phyloP scores from a whole-genome alignment of 2,113 vertebrate species.

The Catharus minimus region DNA sequence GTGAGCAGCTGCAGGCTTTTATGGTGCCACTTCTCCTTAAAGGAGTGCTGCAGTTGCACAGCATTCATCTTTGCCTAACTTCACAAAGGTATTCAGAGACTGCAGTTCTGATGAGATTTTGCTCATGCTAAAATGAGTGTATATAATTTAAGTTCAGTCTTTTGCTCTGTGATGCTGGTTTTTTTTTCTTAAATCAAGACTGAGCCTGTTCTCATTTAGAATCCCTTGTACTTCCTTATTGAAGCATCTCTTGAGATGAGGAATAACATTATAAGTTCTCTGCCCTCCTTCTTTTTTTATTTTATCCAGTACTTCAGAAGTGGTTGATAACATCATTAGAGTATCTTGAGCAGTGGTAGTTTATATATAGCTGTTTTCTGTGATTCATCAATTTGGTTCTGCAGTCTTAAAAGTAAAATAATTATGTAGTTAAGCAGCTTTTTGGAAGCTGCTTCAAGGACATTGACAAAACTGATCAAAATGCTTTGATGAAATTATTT shows the following conservation, averaged over 20 bases:
- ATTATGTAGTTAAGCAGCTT: neutral
- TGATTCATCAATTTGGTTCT: neutral
- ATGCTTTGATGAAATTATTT: neutral
- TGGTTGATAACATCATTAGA: neutral
- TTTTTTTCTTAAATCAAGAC: neutral
- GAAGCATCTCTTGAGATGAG: neutral
- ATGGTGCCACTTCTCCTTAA: neutral
- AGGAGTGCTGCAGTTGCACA: neutral
- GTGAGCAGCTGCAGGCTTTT: conserved; percentile 30
- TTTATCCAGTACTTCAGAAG: neutral
- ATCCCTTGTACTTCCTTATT: neutral
- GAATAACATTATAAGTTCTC: neutral
- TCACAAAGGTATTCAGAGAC: neutral
- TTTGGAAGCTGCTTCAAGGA: neutral
- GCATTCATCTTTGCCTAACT: neutral
- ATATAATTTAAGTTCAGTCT: neutral
- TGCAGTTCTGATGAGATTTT: neutral
- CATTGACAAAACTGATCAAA: neutral
- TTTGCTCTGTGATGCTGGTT: neutral
- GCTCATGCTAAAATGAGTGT: neutral
- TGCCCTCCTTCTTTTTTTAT: neutral
- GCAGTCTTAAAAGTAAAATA: conserved; percentile 1
- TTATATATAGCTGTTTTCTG: neutral
- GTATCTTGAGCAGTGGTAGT: neutral
- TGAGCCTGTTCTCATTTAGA: neutral